A percentile compares a stretch with the other conserved stretches of the same genome.
Conservation (phyloP, 2,113 vertebrate species). For the Sander vitreus region DNA sequence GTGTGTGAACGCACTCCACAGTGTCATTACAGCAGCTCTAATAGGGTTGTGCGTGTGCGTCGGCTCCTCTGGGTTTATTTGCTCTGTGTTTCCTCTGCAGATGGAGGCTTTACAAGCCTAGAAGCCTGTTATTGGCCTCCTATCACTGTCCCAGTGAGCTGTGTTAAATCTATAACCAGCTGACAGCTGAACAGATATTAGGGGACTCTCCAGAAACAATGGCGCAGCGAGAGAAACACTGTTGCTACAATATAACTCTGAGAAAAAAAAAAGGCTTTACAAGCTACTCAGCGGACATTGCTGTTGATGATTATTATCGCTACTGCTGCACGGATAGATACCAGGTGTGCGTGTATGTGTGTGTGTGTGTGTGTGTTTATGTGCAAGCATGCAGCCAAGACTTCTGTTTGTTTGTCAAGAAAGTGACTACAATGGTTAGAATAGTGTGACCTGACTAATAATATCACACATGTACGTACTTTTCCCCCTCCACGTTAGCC, state of each 20-base stretch:
- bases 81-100: constrained; percentile 76
- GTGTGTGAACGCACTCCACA: constrained; percentile 65
- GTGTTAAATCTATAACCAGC: constrained; percentile 77
- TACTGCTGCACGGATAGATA: constrained; percentile 40
- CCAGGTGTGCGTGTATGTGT: constrained; percentile 32
- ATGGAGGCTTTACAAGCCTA: constrained; percentile 80
- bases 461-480: constrained; percentile 33
- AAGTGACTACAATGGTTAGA: constrained; percentile 11
- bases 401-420: constrained; percentile 12
- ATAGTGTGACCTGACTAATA: constrained; percentile 23
- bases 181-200: constrained; percentile 75
- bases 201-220: constrained; percentile 68
- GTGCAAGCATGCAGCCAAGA: neutral
- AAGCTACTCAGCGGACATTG: constrained; percentile 61
- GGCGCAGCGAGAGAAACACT: constrained; percentile 54
- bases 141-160: constrained; percentile 75
- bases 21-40: constrained; percentile 75
- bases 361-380: constrained; percentile 14
- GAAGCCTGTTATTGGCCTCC: constrained; percentile 77
- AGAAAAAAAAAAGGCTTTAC: constrained; percentile 58
- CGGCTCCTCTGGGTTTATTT: constrained; percentile 76
- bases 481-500: constrained; percentile 20
- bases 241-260: constrained; percentile 40
- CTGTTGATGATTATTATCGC: constrained; percentile 60
- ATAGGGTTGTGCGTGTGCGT: constrained; percentile 71